Evolutionary conservation across 2,888 invertebrate genomes (phyloP), one percentile per base, ranked within the genome.

Genomic region (Malacosoma neustria): DNA sequence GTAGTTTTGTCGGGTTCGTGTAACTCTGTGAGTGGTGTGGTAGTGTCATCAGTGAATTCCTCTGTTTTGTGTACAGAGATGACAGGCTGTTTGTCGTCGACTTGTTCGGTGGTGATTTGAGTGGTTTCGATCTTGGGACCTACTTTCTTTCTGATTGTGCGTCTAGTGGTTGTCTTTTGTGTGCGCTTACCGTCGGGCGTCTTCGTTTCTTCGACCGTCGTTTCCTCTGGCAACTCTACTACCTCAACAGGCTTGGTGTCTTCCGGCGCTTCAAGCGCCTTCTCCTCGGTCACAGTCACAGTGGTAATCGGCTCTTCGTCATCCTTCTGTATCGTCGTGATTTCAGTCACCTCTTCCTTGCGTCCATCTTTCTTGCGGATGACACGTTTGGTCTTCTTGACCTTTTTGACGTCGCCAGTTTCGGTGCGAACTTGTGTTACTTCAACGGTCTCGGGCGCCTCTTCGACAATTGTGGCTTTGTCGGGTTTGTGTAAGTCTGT

Each of bases 71-170:
- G 53, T 46, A 77, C 67, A 3, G 72, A 46, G 40, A 71, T 59
- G 57, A 77, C 49, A 52, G 82, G 58, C 41, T 57, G 60, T 30
- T 40, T 35, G 30, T 34, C 36, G 15, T 37, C 40, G 1, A 30
- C 13, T 32, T 43, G 40, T 36, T 36, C 37, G 1, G 36, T 29
- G 7, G 33, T 40, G 15, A 44, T 41, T 35, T 39, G 14, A 14
- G 42, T 61, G 6, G 47, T 53, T 54, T 49, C 38, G 42, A 61
- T 40, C 49, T 52, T 37, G 62, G 63, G 46, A 12, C 58, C 42
- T 73, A 41, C 72, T 73, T 37, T 79, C 48, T 15, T 82, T 73
- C 54, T 77, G 12, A 75, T 68, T 1, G 61, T 46, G 3, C 64
- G 63, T 40, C 66, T 73, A 33, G 60, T 67, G 5, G 2, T 1